These are phyloP conservation scores for Cardinalis cardinalis DNA, from an alignment of 2,113 vertebrate genomes.

Conservation along the genomic window DNA sequence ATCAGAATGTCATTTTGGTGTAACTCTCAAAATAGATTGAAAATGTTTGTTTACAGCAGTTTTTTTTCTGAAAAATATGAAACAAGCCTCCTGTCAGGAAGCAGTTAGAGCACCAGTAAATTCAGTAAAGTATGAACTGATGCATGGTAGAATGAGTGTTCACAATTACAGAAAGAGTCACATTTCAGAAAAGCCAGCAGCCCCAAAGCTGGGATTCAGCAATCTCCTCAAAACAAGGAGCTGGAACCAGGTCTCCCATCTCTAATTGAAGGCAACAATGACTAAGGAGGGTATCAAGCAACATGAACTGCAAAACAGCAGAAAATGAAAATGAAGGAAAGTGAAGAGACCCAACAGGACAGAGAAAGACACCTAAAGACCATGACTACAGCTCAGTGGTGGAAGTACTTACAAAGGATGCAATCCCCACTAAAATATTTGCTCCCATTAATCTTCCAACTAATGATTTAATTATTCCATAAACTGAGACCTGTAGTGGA, in stretches of 20 bases:
- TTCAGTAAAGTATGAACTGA: background rate
- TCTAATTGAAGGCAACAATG: background rate
- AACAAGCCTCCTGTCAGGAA: background rate
- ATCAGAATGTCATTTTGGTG: background rate
- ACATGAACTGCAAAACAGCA: background rate
- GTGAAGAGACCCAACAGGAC: background rate
- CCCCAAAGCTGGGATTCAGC: background rate
- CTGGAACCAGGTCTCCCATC: background rate
- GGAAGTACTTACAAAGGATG: background rate
- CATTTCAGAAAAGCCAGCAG: background rate
- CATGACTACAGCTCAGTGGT: background rate
- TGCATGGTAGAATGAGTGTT: background rate
- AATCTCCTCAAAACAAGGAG: background rate
- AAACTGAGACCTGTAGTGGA: background rate
- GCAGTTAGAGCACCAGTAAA: background rate
- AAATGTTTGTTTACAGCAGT: background rate
- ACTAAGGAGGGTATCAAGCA: background rate
- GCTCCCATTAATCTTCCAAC: background rate
- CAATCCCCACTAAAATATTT: background rate
- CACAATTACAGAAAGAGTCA: background rate
- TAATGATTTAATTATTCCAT: background rate
- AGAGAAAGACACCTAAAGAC: background rate
- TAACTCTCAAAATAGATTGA: background rate
- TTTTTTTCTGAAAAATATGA: background rate
- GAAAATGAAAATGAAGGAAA: background rate